These are phyloP conservation scores for Leptinotarsa rubiginosa DNA, from an alignment of 2,888 invertebrate genomes.

Conservation along the genomic window DNA sequence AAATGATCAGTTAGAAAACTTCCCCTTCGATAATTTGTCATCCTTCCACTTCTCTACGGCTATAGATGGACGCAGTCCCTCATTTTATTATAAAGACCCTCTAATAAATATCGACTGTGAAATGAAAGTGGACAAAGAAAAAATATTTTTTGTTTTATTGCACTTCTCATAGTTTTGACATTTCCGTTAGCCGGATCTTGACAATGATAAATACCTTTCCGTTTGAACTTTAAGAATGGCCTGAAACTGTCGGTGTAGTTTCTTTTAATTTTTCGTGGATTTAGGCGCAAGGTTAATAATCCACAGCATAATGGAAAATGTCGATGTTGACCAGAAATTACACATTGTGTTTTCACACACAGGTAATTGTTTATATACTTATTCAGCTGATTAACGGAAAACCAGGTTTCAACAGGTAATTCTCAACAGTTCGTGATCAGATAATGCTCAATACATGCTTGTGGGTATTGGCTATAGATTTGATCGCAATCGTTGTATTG, in stretches of 20 bases:
- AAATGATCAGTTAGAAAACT: too few species aligned
- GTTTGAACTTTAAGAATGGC: constrained; percentile 8
- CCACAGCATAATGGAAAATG: not conserved
- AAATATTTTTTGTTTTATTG: constrained; percentile 4
- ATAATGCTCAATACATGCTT: too few species aligned
- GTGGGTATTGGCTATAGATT: too few species aligned
- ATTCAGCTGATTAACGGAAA: too few species aligned
- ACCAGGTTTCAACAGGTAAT: too few species aligned
- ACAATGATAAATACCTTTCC: constrained; percentile 13
- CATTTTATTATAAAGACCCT: not conserved
- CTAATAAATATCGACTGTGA: constrained; percentile 10
- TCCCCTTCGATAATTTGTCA: too few species aligned
- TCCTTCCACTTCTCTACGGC: too few species aligned
- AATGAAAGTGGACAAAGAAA: not conserved
- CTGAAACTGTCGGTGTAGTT: not conserved
- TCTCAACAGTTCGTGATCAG: too few species aligned
- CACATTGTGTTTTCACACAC: not conserved
- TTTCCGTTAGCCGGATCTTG: constrained; percentile 3
- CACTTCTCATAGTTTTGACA: constrained; percentile 8
- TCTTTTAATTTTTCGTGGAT: not conserved
- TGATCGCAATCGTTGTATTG: too few species aligned
- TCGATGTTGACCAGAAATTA: not conserved
- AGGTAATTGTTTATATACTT: too few species aligned
- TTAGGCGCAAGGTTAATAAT: constrained; percentile 1
- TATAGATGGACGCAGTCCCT: not conserved